Evolutionary conservation across 2,888 invertebrate genomes (phyloP).

Genomic region (Hypena proboscidalis): DNA sequence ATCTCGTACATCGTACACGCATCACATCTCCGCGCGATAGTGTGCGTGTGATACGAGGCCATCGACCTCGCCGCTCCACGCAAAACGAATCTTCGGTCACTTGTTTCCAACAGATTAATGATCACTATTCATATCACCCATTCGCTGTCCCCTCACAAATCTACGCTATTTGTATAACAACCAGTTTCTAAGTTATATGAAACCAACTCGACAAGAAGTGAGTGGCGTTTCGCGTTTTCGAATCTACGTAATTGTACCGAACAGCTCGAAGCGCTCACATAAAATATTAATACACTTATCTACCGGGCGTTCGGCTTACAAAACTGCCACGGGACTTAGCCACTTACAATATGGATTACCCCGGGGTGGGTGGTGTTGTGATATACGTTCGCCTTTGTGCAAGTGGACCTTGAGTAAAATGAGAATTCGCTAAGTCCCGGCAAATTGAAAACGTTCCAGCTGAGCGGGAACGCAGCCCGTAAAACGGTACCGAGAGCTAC

Average conservation of each 20-base stretch:
- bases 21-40: constrained; percentile 31
- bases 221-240: too few species aligned
- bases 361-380: constrained; percentile 50
- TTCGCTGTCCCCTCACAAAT: constrained; percentile 42
- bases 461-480: constrained; percentile 54
- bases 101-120: constrained; percentile 60
- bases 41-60: constrained; percentile 39
- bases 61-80: constrained; percentile 34
- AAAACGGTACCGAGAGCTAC: constrained; percentile 42
- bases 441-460: constrained; percentile 67
- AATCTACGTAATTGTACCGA: constrained; percentile 40
- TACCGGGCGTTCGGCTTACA: constrained; percentile 24
- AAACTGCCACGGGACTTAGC: constrained; percentile 40
- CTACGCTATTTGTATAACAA: constrained; percentile 43
- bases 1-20: constrained; percentile 39
- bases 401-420: constrained; percentile 59
- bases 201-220: too few species aligned
- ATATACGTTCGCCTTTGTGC: constrained; percentile 61
- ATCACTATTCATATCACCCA: constrained; percentile 51
- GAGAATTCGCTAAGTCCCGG: constrained; percentile 61
- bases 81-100: constrained; percentile 52
- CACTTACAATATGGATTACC: constrained; percentile 52
- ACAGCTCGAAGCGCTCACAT: constrained; percentile 18
- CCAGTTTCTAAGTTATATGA: constrained; percentile 20
- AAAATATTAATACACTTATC: constrained; percentile 36